Conservation (phyloP, 1,140 invertebrate genomes). For the Rhynchophorus ferrugineus region DNA sequence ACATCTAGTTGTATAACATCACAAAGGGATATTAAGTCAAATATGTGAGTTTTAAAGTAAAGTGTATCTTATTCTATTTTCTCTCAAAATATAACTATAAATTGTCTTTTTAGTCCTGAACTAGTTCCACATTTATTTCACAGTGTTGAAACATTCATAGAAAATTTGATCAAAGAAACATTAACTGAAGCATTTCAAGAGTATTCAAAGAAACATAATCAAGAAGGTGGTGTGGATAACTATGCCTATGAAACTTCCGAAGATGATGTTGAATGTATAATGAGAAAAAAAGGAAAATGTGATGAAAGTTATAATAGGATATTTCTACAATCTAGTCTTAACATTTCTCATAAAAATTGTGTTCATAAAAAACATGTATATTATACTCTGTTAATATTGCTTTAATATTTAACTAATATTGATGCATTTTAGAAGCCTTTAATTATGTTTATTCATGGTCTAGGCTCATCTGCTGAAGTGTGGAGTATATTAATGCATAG, state of each 20-base stretch:
- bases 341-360: slow-evolving; percentile 13
- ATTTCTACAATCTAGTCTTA: slow-evolving; percentile 7
- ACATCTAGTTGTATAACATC: slow-evolving; percentile 4
- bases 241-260: slow-evolving; percentile 28
- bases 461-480: slow-evolving; percentile 61
- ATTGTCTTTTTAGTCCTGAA: slow-evolving; percentile 14
- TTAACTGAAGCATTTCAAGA: slow-evolving; percentile 37
- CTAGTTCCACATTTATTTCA: slow-evolving; percentile 25
- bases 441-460: slow-evolving; percentile 66
- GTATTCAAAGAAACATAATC: slow-evolving; percentile 23
- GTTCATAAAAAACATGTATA: slow-evolving; percentile 18
- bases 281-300: slow-evolving; percentile 18
- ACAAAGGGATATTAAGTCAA: slow-evolving; percentile 12
- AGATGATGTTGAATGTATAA: slow-evolving; percentile 24
- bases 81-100: not conserved
- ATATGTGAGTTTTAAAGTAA: slow-evolving; percentile 10
- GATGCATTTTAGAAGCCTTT: slow-evolving; percentile 44
- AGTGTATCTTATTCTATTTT: not conserved
- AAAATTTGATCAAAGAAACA: slow-evolving; percentile 35
- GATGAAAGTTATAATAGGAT: slow-evolving; percentile 10
- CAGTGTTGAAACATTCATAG: slow-evolving; percentile 34
- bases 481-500: slow-evolving; percentile 58
- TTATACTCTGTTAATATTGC: not conserved
- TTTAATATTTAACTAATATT: not conserved
- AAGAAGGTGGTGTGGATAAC: slow-evolving; percentile 26